Evolutionary conservation across 2,797 vertebrate genomes (phyloP), one percentile per base, ranked within the genome.

Genomic region (Gadopsis bispinosus): DNA sequence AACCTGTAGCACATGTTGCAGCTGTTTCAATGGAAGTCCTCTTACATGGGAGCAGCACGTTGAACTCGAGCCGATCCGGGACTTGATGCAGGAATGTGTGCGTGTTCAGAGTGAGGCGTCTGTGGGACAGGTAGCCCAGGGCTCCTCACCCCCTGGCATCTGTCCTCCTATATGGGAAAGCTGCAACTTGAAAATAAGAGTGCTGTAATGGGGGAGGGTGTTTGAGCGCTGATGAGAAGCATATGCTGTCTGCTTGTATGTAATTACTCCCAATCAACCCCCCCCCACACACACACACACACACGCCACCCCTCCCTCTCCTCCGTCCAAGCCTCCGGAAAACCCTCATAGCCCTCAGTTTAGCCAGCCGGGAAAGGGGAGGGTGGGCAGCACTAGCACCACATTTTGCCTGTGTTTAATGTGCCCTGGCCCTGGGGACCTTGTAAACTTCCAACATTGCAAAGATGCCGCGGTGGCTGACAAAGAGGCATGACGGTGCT

Each of bases 161-260:
- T 79, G 43, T 51, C 77, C 69, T 60, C 70, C 70, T 76, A 19
- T 60, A 80, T 80, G 77, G 76, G 73, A 93, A 91, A 85, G 71
- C 87, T 88, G 58, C 58, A 84, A 76, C 79, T 80, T 91, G 89
- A 93, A 94, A 94, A 91, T 90, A 93, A 94, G 85, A 95, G 90
- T 92, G 76, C 79, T 75, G 84, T 89, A 91, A 83, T 92, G 89
- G 91, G 89, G 91, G 88, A 87, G 90, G 92, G 91, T 92, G 88
- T 93, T 87, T 88, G 82, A 86, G 84, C 89, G 51, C 90, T 96
- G 94, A 96, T 95, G 94, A 93, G 94, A 95, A 96, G 93, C 95
- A 96, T 93, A 95, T 96, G 95, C 92, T 93, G 93, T 92, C 93
- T 95, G 93, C 93, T 92, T 92, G 92, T 90, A 86, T 93, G 94